Base-by-base conservation (phyloP, 2,797 vertebrate species). In the Tenualosa thibaudeaui region DNA sequence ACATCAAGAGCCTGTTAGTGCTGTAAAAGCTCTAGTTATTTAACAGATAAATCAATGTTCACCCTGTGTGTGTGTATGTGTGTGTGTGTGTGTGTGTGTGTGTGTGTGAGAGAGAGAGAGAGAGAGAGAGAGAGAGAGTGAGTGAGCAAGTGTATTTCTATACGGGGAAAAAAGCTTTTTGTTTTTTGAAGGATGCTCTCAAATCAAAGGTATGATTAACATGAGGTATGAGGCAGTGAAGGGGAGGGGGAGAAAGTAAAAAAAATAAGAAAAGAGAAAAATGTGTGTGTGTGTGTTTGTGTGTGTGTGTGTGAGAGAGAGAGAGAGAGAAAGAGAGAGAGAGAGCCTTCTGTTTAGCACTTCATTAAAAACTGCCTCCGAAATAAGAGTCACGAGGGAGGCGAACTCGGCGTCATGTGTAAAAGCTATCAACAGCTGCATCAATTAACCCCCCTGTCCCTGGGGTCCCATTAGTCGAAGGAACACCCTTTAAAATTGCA, bases 351-450 rank as follows among this genome's bases (percentile, higher is more conserved):
- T 96, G 96, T 95, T 97, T 96, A 96, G 96, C 96, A 97, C 96
- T 97, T 97, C 96, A 96, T 97, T 97, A 97, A 97, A 96, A 96
- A 94, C 94, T 94, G 92, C 93, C 92, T 97, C 96, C 96, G 84
- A 88, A 96, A 96, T 97, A 96, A 94, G 95, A 96, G 94, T 94
- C 97, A 94, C 95, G 68, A 40, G 96, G 96, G 97, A 96, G 95
- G 94, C 90, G 93, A 93, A 95, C 95, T 92, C 90, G 89, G 90
- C 93, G 91, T 95, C 93, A 93, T 90, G 93, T 96, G 96, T 95
- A 95, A 93, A 93, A 94, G 95, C 95, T 93, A 96, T 97, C 97
- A 96, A 96, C 97, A 97, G 97, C 96, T 96, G 96, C 96, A 96
- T 97, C 97, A 96, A 96, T 97, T 97, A 97, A 97, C 96, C 95